phyloP scores from a whole-genome alignment of 2,113 vertebrate species.

The Lepus europaeus region DNA sequence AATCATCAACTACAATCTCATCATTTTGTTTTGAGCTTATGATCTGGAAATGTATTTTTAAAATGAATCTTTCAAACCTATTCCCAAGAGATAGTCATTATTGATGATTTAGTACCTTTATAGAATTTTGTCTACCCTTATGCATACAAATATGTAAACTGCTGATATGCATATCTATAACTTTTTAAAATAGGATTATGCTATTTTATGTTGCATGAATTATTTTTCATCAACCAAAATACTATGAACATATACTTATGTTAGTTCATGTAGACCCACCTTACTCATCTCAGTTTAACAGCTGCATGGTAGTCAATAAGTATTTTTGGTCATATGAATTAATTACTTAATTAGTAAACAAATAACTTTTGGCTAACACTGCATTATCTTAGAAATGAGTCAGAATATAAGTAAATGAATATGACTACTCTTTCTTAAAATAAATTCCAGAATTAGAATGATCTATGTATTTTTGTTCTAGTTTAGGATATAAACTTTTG shows the following conservation, averaged over 20 bases:
- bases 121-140: background rate
- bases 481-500: background rate
- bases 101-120: background rate
- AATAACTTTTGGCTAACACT: background rate
- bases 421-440: background rate
- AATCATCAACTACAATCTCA: background rate
- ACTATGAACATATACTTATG: background rate
- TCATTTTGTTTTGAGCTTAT: background rate
- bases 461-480: background rate
- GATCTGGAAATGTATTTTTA: background rate
- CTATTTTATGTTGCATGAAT: background rate
- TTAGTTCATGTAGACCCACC: background rate
- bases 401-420: background rate
- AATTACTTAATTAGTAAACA: background rate
- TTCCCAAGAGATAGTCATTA: background rate
- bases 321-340: background rate
- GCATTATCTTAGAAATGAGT: background rate
- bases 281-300: background rate
- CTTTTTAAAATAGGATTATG: background rate
- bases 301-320: background rate
- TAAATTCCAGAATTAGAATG: background rate
- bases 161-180: background rate
- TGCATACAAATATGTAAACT: background rate
- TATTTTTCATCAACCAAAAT: background rate
- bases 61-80: background rate